Evolutionary conservation across 2,888 invertebrate genomes (phyloP), one percentile per base, ranked within the genome.

Genomic region (Caenorhabditis drosophilae): DNA sequence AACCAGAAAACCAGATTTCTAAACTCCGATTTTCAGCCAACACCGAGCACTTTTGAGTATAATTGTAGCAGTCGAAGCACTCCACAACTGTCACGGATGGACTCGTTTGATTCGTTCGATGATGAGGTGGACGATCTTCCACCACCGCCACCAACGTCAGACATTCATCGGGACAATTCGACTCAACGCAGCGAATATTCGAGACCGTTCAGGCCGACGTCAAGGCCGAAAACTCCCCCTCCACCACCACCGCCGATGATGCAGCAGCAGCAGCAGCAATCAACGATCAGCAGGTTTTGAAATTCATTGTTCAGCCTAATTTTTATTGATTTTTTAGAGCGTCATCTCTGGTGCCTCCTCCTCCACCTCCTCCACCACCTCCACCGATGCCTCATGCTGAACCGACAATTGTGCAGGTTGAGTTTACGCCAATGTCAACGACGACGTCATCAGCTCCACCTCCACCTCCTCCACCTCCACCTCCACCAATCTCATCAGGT

Each of bases 211-310:
- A 59, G 75, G 36, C 73, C 76, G 6, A 50, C 72, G 1, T 62
- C 63, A 9, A 55, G 78, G 23, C 80, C 79, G 16, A 79, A 78
- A 48, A 75, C 92, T 0, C 91, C 73, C 12, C 73, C 73, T 26
- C 73, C 73, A 15, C 73, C 73, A 11, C 73, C 71, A 18, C 67
- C 67, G 11, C 41, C 54, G 38, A 53, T 51, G 36, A 52, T 44
- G 35, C 52, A 48, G 1, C 46, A 40, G 15, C 57, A 52, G 15
- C 44, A 60, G n/a, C 40, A 55, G 6, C 48, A 42, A n/a, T n/a
- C n/a, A n/a, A n/a, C n/a, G n/a, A n/a, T n/a, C n/a, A n/a, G n/a
- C n/a, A n/a, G n/a, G n/a, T n/a, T n/a, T n/a, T n/a, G n/a, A n/a
- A n/a, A n/a, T n/a, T 9, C 44, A 27, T 36, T 22, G 46, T 36